A percentile compares a stretch with the other conserved stretches of the same genome.
Evolutionary conservation across 1,140 invertebrate species (phyloP).

Genomic region (Drosophila cardini): DNA sequence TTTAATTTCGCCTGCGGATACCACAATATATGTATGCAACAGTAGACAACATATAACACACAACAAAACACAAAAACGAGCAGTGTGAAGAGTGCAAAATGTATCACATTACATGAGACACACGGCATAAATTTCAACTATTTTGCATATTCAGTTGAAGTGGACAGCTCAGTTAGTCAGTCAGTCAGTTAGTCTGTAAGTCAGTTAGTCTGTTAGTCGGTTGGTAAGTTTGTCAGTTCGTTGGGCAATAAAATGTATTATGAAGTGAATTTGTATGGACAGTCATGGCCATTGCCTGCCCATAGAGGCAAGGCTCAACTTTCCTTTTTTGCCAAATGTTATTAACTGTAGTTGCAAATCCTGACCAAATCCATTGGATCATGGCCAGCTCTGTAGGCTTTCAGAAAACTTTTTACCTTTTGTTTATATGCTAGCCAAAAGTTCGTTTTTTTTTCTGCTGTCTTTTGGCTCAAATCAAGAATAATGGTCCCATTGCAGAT

Average conservation of each 20-base stretch:
- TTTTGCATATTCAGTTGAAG: constrained; percentile 62
- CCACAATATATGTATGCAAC: constrained; percentile 37
- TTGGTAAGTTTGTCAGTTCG: constrained; percentile 41
- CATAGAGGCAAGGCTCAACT: constrained; percentile 18
- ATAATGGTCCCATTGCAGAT: constrained; percentile 76
- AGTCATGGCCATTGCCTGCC: not conserved
- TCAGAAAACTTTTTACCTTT: constrained; percentile 63
- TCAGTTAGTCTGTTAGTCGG: constrained; percentile 32
- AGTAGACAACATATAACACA: not conserved
- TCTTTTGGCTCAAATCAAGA: constrained; percentile 67
- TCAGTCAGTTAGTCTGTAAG: constrained; percentile 28
- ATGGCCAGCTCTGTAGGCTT: constrained; percentile 44
- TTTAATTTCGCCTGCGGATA: constrained; percentile 73
- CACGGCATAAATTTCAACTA: constrained; percentile 58
- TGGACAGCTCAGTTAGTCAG: constrained; percentile 20
- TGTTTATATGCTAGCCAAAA: constrained; percentile 58
- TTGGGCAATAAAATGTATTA: constrained; percentile 57
- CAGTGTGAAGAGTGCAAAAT: constrained; percentile 43
- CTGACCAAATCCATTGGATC: constrained; percentile 51
- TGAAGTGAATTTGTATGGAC: constrained; percentile 50
- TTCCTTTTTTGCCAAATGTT: constrained; percentile 57
- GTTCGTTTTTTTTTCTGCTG: constrained; percentile 33
- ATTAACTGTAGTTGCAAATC: constrained; percentile 77
- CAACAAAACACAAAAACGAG: not conserved
- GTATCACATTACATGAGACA: constrained; percentile 71